Percentiles rank a stretch among this genome's conserved stretches.
Evolutionary conservation across 2,113 vertebrate species (phyloP).

Genomic region (Hyla sarda): DNA sequence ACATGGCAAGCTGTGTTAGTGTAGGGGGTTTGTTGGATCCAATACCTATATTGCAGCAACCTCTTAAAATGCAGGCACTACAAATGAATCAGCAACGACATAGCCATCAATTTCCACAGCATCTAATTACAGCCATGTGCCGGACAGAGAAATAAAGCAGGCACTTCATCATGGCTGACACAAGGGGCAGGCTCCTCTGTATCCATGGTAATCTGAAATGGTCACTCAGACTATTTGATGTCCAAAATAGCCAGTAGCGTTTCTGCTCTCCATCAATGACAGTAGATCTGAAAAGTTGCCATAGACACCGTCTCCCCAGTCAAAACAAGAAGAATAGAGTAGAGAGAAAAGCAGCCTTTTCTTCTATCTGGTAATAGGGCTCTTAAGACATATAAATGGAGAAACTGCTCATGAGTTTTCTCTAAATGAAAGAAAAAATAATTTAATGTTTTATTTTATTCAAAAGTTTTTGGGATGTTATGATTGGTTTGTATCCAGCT

Average conservation of each 20-base stretch:
- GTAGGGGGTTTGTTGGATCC: slow-evolving; percentile 27
- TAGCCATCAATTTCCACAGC: slow-evolving; percentile 47
- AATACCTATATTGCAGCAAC: slow-evolving; percentile 38
- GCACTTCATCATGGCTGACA: slow-evolving; percentile 47
- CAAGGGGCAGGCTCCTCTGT: slow-evolving; percentile 11
- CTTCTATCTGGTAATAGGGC: background rate
- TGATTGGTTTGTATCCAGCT: background rate
- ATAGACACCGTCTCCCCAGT: slow-evolving; percentile 16
- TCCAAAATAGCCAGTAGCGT: slow-evolving; percentile 18
- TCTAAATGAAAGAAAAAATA: background rate
- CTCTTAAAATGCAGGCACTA: slow-evolving; percentile 56
- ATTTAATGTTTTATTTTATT: background rate
- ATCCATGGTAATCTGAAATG: slow-evolving; percentile 36
- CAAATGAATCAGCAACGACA: slow-evolving; percentile 51
- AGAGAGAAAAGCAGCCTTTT: background rate
- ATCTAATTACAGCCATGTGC: slow-evolving; percentile 50
- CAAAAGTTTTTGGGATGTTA: background rate
- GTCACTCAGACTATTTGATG: slow-evolving; percentile 26
- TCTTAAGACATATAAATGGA: background rate
- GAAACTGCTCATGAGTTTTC: background rate
- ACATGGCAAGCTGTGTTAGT: slow-evolving; percentile 12
- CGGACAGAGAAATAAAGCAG: slow-evolving; percentile 54
- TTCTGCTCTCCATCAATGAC: slow-evolving; percentile 30
- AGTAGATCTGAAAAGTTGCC: background rate
- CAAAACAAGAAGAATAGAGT: slow-evolving; percentile 8